A percentile compares a stretch with the other conserved stretches of the same genome.
These are phyloP conservation scores for Aphelenchoides besseyi DNA, from an alignment of 1,140 invertebrate genomes.

Conservation along the genomic window DNA sequence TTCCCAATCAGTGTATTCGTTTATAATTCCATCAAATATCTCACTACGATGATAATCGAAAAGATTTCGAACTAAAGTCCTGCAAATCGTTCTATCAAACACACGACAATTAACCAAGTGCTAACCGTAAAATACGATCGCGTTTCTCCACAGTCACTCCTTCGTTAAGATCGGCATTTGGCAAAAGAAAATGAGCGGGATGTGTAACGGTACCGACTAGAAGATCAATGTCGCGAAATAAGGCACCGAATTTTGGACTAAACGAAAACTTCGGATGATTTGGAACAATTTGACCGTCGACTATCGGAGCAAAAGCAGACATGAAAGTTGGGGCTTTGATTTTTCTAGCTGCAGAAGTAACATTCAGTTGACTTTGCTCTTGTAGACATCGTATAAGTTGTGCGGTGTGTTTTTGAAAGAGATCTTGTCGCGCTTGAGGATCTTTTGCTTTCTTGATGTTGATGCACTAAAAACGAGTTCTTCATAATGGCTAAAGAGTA, in stretches of 20 bases:
- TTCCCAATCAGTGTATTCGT: constrained; percentile 97
- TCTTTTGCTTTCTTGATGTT: constrained; percentile 34
- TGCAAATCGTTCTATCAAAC: constrained; percentile 73
- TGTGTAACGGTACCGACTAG: constrained; percentile 86
- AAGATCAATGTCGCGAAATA: constrained; percentile 70
- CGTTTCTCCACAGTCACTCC: constrained; percentile 81
- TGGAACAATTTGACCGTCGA: constrained; percentile 70
- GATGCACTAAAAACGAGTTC: constrained; percentile 24
- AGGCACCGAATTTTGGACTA: constrained; percentile 52
- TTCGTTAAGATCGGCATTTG: constrained; percentile 81
- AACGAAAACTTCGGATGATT: constrained; percentile 62
- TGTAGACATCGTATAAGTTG: constrained; percentile 52
- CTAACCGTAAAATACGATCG: constrained; percentile 65
- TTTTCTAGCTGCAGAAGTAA: constrained; percentile 71
- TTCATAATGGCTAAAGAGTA: neutral
- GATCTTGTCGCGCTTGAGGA: neutral
- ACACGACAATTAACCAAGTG: constrained; percentile 26
- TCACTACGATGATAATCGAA: constrained; percentile 79
- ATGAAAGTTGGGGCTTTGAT: constrained; percentile 64
- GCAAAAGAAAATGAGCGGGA: constrained; percentile 82
- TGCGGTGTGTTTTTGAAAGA: constrained; percentile 40
- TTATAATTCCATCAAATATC: constrained; percentile 91
- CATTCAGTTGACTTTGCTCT: constrained; percentile 70
- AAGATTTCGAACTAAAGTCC: constrained; percentile 80
- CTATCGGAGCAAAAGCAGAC: constrained; percentile 71